Conservation (phyloP, 1,140 invertebrate genomes). For the Calephelis nemesis region DNA sequence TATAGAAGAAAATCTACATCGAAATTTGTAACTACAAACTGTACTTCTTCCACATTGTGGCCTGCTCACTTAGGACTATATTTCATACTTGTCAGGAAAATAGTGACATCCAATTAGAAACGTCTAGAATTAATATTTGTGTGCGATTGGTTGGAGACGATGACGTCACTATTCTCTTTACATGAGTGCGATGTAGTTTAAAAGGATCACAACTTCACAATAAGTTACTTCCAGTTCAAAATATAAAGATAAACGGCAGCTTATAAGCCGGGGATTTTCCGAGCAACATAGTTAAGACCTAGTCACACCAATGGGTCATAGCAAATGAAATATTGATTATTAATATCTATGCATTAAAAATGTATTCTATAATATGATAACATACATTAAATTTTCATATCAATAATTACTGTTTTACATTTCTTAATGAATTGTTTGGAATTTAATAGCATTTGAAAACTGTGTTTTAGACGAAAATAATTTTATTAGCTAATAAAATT, state of each 20-base stretch:
- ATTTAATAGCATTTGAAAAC: not conserved
- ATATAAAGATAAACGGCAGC: not conserved
- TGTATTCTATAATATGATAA: not conserved
- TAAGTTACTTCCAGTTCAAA: not conserved
- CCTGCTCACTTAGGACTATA: too few relatives aligned
- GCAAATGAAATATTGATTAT: not conserved
- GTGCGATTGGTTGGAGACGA: too few relatives aligned
- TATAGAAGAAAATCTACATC: too few relatives aligned
- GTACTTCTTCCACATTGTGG: too few relatives aligned
- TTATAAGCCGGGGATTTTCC: not conserved
- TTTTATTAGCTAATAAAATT: slow-evolving; percentile 16
- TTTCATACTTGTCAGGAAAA: too few relatives aligned
- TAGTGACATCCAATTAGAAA: too few relatives aligned
- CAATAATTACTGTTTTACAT: not conserved
- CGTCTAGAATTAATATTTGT: too few relatives aligned
- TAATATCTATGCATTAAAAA: slow-evolving; percentile 6
- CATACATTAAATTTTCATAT: slow-evolving; percentile 1
- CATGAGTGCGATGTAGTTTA: too few relatives aligned
- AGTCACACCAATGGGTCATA: not conserved
- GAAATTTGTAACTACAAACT: too few relatives aligned
- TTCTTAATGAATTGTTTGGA: slow-evolving; percentile 3
- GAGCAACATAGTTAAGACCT: not conserved
- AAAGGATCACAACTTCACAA: not conserved
- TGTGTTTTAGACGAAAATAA: slow-evolving; percentile 9
- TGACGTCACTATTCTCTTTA: too few relatives aligned